phyloP scores from a whole-genome alignment of 2,888 invertebrate genomes.

The Diarsia brunnea region DNA sequence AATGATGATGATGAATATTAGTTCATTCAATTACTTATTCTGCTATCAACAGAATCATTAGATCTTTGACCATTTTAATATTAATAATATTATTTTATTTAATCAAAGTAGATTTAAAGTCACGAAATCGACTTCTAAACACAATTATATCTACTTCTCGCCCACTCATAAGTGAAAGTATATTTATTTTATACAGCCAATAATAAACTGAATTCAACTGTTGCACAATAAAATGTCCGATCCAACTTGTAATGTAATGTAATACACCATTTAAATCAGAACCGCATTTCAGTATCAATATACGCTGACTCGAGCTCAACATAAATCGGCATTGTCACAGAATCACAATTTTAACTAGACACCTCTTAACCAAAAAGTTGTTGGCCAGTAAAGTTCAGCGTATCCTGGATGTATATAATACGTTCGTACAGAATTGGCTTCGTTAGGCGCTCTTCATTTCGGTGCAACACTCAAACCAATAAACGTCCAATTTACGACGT shows the following conservation, averaged over 20 bases:
- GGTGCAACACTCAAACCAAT: constrained; percentile 56
- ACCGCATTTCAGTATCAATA: constrained; percentile 35
- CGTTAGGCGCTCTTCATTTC: constrained; percentile 63
- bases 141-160: neutral
- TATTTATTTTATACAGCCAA: neutral
- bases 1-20: no score
- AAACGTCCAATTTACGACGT: constrained; percentile 62
- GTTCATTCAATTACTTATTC: neutral
- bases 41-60: neutral
- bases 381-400: constrained; percentile 3
- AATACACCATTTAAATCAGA: constrained; percentile 34
- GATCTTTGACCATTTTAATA: neutral
- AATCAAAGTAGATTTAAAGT: neutral
- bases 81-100: neutral
- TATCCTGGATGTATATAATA: constrained; percentile 18
- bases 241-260: constrained; percentile 7
- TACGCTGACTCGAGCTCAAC: constrained; percentile 35
- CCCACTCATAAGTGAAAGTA: neutral
- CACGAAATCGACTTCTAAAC: neutral
- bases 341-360: constrained; percentile 26
- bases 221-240: constrained; percentile 20
- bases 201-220: neutral
- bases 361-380: neutral
- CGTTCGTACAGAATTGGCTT: constrained; percentile 57
- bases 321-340: constrained; percentile 40